Conservation (phyloP, 2,888 invertebrate species). For the Epinotia nisella region DNA sequence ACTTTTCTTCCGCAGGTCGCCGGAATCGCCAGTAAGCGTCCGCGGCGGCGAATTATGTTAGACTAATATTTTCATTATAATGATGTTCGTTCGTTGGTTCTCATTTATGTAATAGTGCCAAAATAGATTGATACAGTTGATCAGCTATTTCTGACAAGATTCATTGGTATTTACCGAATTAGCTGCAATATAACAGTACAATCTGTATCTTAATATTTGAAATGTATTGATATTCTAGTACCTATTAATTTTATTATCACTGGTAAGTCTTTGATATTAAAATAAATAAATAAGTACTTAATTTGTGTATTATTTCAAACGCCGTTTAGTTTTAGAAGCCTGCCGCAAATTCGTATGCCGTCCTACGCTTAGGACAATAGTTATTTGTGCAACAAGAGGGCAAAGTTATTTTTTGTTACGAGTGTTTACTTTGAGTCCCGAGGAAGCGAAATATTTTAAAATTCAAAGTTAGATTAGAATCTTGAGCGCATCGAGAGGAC, state of each 20-base stretch:
- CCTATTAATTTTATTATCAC: constrained; percentile 69
- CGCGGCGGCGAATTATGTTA: constrained; percentile 54
- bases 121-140: constrained; percentile 58
- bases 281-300: constrained; percentile 74
- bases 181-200: constrained; percentile 65
- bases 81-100: constrained; percentile 66
- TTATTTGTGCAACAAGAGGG: too few species aligned
- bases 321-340: background rate
- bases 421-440: too few species aligned
- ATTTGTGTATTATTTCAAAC: constrained; percentile 37
- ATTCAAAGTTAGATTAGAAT: too few species aligned
- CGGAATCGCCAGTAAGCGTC: constrained; percentile 77
- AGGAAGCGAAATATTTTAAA: too few species aligned
- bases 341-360: background rate
- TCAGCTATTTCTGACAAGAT: constrained; percentile 46
- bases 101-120: constrained; percentile 76
- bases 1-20: constrained; percentile 70
- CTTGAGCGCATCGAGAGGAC: too few species aligned
- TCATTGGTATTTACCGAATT: constrained; percentile 58
- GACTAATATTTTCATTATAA: constrained; percentile 58
- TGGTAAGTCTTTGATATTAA: constrained; percentile 72
- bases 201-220: constrained; percentile 60
- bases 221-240: constrained; percentile 62
- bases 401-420: too few species aligned
- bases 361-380: too few species aligned